These are phyloP conservation scores for Melierax canorus DNA, from an alignment of 2,113 vertebrate genomes.

Conservation along the genomic window DNA sequence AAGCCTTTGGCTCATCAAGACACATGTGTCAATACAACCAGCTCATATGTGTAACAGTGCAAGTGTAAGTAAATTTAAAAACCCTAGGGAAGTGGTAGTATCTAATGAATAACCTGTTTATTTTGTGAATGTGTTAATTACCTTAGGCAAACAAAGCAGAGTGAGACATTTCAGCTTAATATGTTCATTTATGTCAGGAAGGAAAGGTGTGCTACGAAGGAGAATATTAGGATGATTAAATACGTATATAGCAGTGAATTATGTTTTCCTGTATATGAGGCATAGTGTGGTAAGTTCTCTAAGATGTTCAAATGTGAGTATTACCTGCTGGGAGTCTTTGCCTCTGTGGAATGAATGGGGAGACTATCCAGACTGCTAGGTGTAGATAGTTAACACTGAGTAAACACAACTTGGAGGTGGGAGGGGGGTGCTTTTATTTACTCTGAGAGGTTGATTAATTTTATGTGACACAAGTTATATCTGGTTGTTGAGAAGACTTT, in stretches of 20 bases:
- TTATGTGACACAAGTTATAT: neutral
- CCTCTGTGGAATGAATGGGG: neutral
- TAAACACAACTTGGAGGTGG: neutral
- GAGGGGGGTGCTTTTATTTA: neutral
- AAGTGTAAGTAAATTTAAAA: neutral
- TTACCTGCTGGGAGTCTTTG: neutral
- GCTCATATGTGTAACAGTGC: neutral
- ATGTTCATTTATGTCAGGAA: neutral
- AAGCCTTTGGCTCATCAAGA: neutral
- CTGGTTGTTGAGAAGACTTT: neutral
- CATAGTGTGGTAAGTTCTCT: neutral
- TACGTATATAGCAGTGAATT: neutral
- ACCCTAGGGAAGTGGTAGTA: neutral
- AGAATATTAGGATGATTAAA: neutral
- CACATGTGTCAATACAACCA: neutral
- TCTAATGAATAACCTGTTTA: neutral
- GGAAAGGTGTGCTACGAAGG: neutral
- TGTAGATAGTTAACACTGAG: neutral
- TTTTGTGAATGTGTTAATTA: neutral
- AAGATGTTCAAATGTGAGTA: neutral
- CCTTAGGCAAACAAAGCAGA: neutral
- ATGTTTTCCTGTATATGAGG: neutral
- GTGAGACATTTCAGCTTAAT: neutral
- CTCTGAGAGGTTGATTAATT: neutral
- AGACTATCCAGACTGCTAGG: neutral